phyloP scores from a whole-genome alignment of 2,113 vertebrate genomes.

The Genyomyrus donnyi region DNA sequence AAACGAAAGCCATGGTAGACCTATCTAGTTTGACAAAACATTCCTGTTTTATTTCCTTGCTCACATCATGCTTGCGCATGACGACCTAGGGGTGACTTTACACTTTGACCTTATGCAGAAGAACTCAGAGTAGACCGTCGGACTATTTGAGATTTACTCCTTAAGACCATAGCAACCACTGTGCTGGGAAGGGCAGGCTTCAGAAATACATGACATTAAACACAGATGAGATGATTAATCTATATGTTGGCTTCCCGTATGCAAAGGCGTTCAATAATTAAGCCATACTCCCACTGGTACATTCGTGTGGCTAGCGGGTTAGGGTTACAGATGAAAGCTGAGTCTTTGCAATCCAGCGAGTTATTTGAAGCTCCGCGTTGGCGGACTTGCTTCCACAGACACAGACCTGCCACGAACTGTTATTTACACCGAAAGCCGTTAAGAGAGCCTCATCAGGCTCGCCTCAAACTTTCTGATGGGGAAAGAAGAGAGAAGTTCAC shows the following conservation, averaged over 20 bases:
- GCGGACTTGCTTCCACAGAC: slow-evolving; percentile 31
- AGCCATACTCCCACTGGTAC: slow-evolving; percentile 36
- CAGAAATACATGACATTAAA: slow-evolving; percentile 30
- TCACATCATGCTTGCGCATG: background rate
- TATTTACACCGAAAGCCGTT: slow-evolving; percentile 32
- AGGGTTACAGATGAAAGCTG: slow-evolving; percentile 48
- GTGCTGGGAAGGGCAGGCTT: background rate
- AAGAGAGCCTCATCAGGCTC: background rate
- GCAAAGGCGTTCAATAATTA: slow-evolving; percentile 45
- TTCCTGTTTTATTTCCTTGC: background rate
- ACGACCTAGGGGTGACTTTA: background rate
- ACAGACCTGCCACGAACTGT: slow-evolving; percentile 25
- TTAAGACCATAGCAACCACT: background rate
- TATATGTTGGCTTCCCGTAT: slow-evolving; percentile 40
- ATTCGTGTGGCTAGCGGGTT: slow-evolving; percentile 38
- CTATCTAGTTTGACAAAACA: background rate
- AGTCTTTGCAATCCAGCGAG: slow-evolving; percentile 33
- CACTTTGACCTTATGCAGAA: background rate
- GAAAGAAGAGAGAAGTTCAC: background rate
- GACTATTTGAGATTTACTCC: slow-evolving; percentile 5
- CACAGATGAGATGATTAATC: slow-evolving; percentile 51
- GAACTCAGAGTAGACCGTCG: background rate
- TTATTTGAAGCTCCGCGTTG: slow-evolving; percentile 45
- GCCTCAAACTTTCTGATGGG: background rate
- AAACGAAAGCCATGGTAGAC: background rate